Base-by-base conservation (phyloP, 1,140 invertebrate genomes). In the Aphis gossypii region DNA sequence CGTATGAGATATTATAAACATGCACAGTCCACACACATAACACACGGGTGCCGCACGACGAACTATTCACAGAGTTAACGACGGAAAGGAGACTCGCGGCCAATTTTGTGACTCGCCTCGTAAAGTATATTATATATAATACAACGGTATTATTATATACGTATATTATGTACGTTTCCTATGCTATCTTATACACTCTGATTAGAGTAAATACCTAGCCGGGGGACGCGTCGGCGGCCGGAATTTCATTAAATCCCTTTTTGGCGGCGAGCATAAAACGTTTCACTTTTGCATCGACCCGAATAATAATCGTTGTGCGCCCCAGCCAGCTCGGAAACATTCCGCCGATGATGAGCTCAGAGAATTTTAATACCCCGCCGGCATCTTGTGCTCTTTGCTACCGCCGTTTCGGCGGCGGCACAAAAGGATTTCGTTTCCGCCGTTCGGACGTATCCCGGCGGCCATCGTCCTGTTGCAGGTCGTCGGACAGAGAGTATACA, bases 171-270 rank as follows among this genome's bases (percentile, higher is more conserved):
- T n/a, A 76, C 60, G 82, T 83, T 86, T 46, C 25, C 44, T 41
- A 44, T 76, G n/a, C n/a, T n/a, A n/a, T 76, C 18, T 4, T n/a
- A 41, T 41, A 18, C 18, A 35, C 44, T 25, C 30, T 88, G 86
- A 88, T 88, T 88, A 30, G 86, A n/a, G 86, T 48, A 48, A 88
- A 88, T 48, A 48, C 46, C 86, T 88, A 76, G 60, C 60, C 44
- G 38, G 44, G 14, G 9, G 41, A 41, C 44, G 44, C 38, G 35
- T 4, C 82, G 35, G 2, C 82, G 82, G n/a, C 14, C 30, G 86
- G 86, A 88, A 88, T 88, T 88, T 88, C 86, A 88, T 88, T 88
- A 88, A 88, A 51, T 88, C 86, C 86, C 86, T 48, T 88, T 48
- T 41, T 7, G 46, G 44, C 84, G 86, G 14, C 46, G n/a, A 8